Conservation (phyloP, 2,888 invertebrate genomes). For the Protonemura montana region DNA sequence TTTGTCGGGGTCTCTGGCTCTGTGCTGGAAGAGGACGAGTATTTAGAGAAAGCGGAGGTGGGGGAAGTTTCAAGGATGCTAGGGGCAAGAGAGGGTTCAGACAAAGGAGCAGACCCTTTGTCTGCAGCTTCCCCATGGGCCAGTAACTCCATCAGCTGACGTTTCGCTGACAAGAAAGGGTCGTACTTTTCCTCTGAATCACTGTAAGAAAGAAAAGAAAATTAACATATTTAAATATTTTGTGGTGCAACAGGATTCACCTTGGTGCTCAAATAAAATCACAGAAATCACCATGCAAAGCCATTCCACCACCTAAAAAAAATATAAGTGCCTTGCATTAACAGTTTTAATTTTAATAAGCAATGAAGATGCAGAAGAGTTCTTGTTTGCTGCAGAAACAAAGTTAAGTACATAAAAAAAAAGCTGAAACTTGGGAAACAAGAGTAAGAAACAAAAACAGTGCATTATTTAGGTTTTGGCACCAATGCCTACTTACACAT, state of each 20-base stretch:
- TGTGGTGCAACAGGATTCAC: neutral
- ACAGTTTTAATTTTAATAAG: too few relatives aligned
- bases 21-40: conserved; percentile 44
- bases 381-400: neutral
- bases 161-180: conserved; percentile 80
- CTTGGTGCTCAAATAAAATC: neutral
- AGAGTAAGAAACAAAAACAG: neutral
- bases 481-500: conserved; percentile 42
- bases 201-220: neutral
- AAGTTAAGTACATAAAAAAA: neutral
- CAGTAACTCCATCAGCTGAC: conserved; percentile 82
- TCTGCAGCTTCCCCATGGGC: conserved; percentile 62
- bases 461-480: conserved; percentile 5
- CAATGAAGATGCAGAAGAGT: too few relatives aligned
- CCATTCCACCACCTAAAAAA: neutral
- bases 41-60: conserved; percentile 48
- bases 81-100: conserved; percentile 55
- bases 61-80: conserved; percentile 47
- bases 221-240: neutral
- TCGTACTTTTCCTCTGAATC: conserved; percentile 67
- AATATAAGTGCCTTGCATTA: neutral
- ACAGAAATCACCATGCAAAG: neutral
- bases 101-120: neutral
- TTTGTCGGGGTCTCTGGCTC: conserved; percentile 46
- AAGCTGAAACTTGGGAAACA: neutral